phyloP scores from a whole-genome alignment of 2,797 vertebrate genomes.

The Craterocephalus amniculus region DNA sequence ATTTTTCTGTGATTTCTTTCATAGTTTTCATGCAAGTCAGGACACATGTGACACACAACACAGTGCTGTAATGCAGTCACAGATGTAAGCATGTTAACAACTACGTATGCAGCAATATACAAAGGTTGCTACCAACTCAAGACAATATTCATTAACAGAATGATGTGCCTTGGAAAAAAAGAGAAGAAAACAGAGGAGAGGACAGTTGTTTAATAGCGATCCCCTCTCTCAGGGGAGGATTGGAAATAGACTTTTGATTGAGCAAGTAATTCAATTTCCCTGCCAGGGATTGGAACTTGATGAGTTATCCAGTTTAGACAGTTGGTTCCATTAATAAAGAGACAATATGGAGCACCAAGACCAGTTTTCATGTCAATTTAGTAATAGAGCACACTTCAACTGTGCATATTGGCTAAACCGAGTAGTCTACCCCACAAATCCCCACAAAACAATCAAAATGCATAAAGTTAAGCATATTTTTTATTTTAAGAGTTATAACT shows the following conservation, averaged over 20 bases:
- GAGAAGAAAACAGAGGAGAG: neutral
- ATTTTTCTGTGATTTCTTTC: neutral
- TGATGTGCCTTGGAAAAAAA: neutral
- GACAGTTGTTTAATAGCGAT: neutral
- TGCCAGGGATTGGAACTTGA: neutral
- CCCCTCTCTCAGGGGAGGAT: neutral
- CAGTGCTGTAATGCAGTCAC: neutral
- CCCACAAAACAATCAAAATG: neutral
- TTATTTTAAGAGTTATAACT: neutral
- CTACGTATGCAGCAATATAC: neutral
- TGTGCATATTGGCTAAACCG: neutral
- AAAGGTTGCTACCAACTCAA: neutral
- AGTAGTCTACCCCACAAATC: neutral
- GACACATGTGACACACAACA: neutral
- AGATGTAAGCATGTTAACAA: neutral
- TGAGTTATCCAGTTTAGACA: neutral
- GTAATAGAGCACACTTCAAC: neutral
- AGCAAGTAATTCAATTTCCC: neutral
- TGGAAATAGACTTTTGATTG: neutral
- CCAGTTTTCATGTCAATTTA: neutral
- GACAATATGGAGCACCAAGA: neutral
- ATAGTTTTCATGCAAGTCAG: neutral
- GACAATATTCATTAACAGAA: neutral
- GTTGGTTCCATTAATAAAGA: neutral
- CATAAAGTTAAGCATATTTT: neutral